phyloP scores from a whole-genome alignment of 2,888 invertebrate species.

The Geotrupes spiniger region DNA sequence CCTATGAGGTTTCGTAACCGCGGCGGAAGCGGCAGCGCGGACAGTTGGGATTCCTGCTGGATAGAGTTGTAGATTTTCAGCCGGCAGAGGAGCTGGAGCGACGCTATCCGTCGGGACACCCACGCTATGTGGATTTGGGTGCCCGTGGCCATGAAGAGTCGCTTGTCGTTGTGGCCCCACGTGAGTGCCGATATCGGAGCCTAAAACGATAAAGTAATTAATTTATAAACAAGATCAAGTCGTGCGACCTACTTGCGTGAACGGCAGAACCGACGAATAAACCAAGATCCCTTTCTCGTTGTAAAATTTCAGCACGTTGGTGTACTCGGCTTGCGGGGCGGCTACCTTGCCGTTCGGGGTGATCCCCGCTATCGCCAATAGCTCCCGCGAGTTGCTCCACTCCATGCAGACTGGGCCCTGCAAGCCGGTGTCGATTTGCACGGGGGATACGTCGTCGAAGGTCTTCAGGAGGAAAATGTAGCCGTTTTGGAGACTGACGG shows the following conservation, averaged over 20 bases:
- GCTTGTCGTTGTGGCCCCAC: constrained; percentile 97
- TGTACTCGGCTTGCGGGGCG: constrained; percentile 57
- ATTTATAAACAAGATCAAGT: constrained; percentile 5
- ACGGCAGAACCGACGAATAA: constrained; percentile 77
- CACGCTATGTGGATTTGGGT: constrained; percentile 90
- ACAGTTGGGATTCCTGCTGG: constrained; percentile 70
- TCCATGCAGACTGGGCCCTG: constrained; percentile 84
- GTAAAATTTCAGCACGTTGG: constrained; percentile 88
- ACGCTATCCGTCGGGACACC: constrained; percentile 86
- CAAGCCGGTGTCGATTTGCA: constrained; percentile 78
- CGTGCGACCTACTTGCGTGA: constrained; percentile 63
- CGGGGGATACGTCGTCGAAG: constrained; percentile 91
- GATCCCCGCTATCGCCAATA: constrained; percentile 87
- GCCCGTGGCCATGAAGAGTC: constrained; percentile 91
- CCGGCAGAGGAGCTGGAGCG: constrained; percentile 85
- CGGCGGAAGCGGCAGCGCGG: constrained; percentile 81
- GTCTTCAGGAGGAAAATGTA: constrained; percentile 83
- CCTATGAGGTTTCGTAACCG: constrained; percentile 81
- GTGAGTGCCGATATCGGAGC: constrained; percentile 88
- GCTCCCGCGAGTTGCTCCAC: constrained; percentile 93
- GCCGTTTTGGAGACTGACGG: constrained; percentile 88
- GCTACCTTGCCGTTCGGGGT: constrained; percentile 50
- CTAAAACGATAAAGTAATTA: constrained; percentile 49
- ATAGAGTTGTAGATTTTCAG: constrained; percentile 76
- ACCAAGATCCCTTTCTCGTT: constrained; percentile 80